A percentile compares a stretch with the other conserved stretches of the same genome.
phyloP scores from a whole-genome alignment of 64 coral and sea anemone species.

The Anthopleura sola region DNA sequence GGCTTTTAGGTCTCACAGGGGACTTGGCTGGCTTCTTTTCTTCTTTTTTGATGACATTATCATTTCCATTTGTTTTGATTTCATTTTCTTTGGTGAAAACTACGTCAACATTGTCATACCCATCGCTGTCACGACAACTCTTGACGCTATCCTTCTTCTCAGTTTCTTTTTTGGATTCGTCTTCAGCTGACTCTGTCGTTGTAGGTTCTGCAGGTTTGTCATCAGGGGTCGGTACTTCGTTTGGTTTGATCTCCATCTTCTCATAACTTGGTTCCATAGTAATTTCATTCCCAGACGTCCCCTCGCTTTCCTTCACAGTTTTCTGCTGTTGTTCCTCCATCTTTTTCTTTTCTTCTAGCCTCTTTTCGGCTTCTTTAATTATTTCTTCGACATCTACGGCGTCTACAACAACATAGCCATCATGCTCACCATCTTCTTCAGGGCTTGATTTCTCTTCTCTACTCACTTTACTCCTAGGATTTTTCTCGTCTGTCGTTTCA shows the following conservation, averaged over 20 bases:
- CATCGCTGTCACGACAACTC: neutral
- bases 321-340: neutral
- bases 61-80: neutral
- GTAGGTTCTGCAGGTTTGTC: neutral
- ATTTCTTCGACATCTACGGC: conserved; percentile 49
- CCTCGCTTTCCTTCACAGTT: neutral
- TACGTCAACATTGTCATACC: neutral
- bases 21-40: neutral
- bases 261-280: conserved; percentile 10
- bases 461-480: neutral
- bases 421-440: neutral
- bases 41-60: neutral
- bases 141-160: neutral
- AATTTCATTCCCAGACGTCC: neutral
- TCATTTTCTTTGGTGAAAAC: neutral
- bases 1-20: neutral
- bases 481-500: neutral
- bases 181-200: neutral
- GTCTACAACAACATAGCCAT: conserved; percentile 54
- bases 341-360: neutral
- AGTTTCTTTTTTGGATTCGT: neutral
- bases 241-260: neutral
- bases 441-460: neutral
- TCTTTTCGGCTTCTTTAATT: conserved; percentile 30
- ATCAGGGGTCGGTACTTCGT: neutral